Percentiles rank a stretch among this genome's conserved stretches.
Conservation (phyloP, 35 echinoderm and acorn worm genomes). For the Anneissia japonica region DNA sequence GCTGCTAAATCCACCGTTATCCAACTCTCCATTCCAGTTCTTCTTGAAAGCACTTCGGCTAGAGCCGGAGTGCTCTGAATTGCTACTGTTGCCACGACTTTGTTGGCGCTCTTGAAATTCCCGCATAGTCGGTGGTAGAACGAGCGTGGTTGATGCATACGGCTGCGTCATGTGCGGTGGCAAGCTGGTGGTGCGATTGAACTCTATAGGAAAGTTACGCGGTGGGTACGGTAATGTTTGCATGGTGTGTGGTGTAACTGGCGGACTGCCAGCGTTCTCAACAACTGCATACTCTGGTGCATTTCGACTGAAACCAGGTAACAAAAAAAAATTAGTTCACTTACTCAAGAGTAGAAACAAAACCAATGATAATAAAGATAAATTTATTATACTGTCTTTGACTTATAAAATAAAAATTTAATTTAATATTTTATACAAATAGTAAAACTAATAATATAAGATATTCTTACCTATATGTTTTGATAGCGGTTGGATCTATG, state of each 20-base stretch:
- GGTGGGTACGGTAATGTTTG: neutral
- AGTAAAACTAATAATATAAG: too few species aligned
- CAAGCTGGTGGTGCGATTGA: neutral
- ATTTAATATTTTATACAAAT: too few species aligned
- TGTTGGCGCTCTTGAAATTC: neutral
- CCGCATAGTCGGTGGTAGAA: neutral
- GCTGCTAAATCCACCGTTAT: neutral
- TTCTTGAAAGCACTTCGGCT: neutral
- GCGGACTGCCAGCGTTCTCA: neutral
- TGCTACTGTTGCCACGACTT: neutral
- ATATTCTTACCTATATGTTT: neutral
- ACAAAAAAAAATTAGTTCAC: too few species aligned
- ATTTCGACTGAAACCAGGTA: neutral
- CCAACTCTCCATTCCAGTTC: neutral
- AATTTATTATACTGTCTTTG: too few species aligned
- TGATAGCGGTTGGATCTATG: neutral
- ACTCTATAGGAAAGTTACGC: neutral
- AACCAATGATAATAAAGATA: too few species aligned
- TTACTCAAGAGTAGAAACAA: too few species aligned
- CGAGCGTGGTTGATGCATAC: constrained; percentile 7
- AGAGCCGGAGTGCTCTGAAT: neutral
- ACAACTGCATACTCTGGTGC: neutral
- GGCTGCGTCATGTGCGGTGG: constrained; percentile 6
- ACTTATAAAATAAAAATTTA: too few species aligned
- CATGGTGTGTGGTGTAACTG: neutral